These are phyloP conservation scores for Pachypanchax playfairii DNA, from an alignment of 2,113 vertebrate genomes.

Conservation along the genomic window DNA sequence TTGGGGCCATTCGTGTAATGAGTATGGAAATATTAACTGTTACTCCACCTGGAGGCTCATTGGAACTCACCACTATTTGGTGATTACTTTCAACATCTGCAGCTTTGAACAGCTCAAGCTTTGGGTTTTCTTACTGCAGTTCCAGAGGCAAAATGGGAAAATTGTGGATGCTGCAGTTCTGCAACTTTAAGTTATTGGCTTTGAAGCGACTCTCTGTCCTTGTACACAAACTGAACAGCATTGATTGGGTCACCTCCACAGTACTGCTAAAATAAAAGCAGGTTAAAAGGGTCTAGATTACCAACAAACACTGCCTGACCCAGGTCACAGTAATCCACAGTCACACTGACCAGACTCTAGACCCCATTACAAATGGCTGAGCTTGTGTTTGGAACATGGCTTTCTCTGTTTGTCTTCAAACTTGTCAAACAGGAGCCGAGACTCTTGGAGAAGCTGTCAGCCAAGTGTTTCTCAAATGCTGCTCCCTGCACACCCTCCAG, in stretches of 20 bases:
- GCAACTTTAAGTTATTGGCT: not conserved
- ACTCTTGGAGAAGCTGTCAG: constrained; percentile 25
- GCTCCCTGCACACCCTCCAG: constrained; percentile 10
- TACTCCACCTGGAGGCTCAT: not conserved
- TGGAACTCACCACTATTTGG: not conserved
- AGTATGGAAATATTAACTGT: not conserved
- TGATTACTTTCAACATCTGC: not conserved
- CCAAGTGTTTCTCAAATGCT: constrained; percentile 22
- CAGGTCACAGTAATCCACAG: constrained; percentile 20
- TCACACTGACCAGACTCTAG: constrained; percentile 5
- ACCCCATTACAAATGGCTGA: constrained; percentile 13
- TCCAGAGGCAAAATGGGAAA: not conserved
- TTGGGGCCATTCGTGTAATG: not conserved
- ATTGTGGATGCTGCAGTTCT: not conserved
- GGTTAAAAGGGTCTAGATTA: constrained; percentile 17
- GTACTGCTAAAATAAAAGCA: not conserved
- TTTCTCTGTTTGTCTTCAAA: constrained; percentile 24
- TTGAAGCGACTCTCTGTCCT: not conserved
- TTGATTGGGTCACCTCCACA: constrained; percentile 4
- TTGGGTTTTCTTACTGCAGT: not conserved
- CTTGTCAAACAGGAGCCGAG: constrained; percentile 26
- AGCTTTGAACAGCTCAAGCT: constrained; percentile 9
- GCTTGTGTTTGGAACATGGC: constrained; percentile 13
- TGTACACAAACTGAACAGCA: not conserved
- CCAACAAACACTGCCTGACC: constrained; percentile 20